Base-by-base conservation (phyloP, 1,140 invertebrate species). In the Phenacoccus solenopsis region DNA sequence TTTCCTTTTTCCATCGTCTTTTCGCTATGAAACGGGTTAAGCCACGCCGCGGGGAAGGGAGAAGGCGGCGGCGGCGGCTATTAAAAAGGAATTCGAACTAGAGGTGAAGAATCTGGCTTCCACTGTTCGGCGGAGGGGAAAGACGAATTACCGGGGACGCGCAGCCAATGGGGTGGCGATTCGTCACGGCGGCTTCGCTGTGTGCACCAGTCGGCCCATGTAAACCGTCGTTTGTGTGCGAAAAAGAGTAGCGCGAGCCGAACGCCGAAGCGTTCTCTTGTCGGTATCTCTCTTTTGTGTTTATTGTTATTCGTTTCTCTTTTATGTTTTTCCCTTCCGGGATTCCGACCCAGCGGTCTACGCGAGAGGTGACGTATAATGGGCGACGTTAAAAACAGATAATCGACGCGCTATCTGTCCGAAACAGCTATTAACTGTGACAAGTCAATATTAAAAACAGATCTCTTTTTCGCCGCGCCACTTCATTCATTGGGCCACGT, bases 71-170 rank as follows among this genome's bases (percentile, higher is more conserved):
- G 28, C 49, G 20, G 25, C 38, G 22, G 16, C 30, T 30, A 71
- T 56, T 64, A 67, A 71, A 68, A 64, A 61, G 57, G 57, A 67
- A 71, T 67, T 27, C 49, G 28, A 56, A 59, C 28, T 16, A 38
- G 22, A 35, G 70, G 67, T 68, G 70, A 71, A 27, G 67, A 67
- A 71, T 71, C 32, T 69, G 30, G 38, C 22, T 49, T 30, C 30
- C 24, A 24, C 25, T 24, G 16, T 27, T 21, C 30, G 22, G 61
- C 20, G 70, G 49, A n/a, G 35, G 61, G 28, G 32, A 64, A 27
- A 64, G 59, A 64, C 59, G 59, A 64, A 27, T 64, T 64, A 64
- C 59, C 59, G 25, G 25, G 22, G 59, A 64, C 59, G 25, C 59
- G 59, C 59, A 64, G 20, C 59, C 59, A 64, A 64, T 64, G 21